Conservation (phyloP, 1,140 invertebrate species). For the Andrena cerasifolii region DNA sequence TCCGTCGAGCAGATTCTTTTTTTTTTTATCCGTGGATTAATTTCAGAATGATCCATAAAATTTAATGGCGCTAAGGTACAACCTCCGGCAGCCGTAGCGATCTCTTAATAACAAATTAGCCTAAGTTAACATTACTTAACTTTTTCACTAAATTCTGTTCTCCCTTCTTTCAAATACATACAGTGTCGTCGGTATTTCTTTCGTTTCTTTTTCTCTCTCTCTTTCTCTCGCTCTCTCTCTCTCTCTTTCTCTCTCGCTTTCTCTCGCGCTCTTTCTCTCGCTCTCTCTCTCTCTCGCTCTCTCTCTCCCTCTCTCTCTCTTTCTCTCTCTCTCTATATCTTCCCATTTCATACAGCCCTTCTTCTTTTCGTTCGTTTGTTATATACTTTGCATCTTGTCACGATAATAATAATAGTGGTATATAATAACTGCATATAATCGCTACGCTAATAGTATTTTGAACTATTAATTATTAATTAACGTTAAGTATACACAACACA, state of each 20-base stretch:
- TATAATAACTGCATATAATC: slow-evolving; percentile 68
- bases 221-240: no score
- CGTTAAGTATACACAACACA: slow-evolving; percentile 82
- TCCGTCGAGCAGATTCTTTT: slow-evolving; percentile 35
- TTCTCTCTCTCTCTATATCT: no score
- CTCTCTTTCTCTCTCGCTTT: no score
- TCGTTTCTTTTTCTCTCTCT: slow-evolving; percentile 21
- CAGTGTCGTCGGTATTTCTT: slow-evolving; percentile 29
- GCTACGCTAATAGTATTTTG: slow-evolving; percentile 73
- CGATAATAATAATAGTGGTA: slow-evolving; percentile 64
- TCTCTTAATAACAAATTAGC: slow-evolving; percentile 66
- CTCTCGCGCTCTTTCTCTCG: no score
- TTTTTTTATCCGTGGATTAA: slow-evolving; percentile 27
- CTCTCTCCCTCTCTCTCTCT: no score
- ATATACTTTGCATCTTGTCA: slow-evolving; percentile 64
- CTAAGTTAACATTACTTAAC: slow-evolving; percentile 70
- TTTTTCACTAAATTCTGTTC: slow-evolving; percentile 64
- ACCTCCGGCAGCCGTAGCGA: slow-evolving; percentile 55
- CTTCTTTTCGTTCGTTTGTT: slow-evolving; percentile 18
- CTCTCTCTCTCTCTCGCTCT: no score
- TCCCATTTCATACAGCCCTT: slow-evolving; percentile 51
- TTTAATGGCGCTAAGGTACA: slow-evolving; percentile 58
- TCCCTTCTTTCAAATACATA: slow-evolving; percentile 57
- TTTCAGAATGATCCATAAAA: slow-evolving; percentile 60
- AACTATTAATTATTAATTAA: slow-evolving; percentile 80